Evolutionary conservation across 2,113 vertebrate genomes (phyloP).

Genomic region (Notothenia rossii): DNA sequence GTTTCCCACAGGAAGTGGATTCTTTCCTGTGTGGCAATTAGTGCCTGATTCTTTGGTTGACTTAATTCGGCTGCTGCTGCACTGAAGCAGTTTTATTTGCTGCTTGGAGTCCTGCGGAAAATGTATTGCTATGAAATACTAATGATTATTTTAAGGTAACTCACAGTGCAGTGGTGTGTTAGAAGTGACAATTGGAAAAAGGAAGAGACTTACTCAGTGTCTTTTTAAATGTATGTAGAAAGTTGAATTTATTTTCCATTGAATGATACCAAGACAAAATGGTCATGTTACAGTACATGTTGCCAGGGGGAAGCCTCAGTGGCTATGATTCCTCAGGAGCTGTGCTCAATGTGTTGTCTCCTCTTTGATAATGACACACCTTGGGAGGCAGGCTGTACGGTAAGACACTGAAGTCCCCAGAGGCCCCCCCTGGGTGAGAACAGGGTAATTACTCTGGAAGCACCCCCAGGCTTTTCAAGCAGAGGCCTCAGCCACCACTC

Average conservation of each 20-base stretch:
- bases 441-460: conserved; percentile 76
- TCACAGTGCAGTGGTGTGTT: not conserved
- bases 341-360: conserved; percentile 22
- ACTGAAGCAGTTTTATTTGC: not conserved
- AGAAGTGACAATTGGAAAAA: not conserved
- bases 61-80: conserved; percentile 4
- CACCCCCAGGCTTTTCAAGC: conserved; percentile 20
- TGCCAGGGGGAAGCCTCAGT: conserved; percentile 33
- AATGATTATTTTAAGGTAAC: not conserved
- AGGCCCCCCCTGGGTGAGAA: conserved; percentile 67
- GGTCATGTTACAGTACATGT: conserved; percentile 31
- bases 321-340: conserved; percentile 22
- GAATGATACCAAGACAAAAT: conserved; percentile 31
- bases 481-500: conserved; percentile 28
- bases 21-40: conserved; percentile 18
- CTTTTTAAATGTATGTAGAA: not conserved
- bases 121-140: not conserved
- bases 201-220: not conserved
- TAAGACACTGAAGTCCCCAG: conserved; percentile 59
- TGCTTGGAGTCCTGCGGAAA: not conserved
- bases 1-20: conserved; percentile 33
- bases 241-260: not conserved
- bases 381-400: conserved; percentile 54
- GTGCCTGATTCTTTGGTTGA: conserved; percentile 8
- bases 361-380: conserved; percentile 77